Percentiles rank a stretch among this genome's conserved stretches.
These are phyloP conservation scores for Hexactinellida sp. DNA, from an alignment of 37 sponge, comb jelly and placozoan species.

Conservation along the genomic window DNA sequence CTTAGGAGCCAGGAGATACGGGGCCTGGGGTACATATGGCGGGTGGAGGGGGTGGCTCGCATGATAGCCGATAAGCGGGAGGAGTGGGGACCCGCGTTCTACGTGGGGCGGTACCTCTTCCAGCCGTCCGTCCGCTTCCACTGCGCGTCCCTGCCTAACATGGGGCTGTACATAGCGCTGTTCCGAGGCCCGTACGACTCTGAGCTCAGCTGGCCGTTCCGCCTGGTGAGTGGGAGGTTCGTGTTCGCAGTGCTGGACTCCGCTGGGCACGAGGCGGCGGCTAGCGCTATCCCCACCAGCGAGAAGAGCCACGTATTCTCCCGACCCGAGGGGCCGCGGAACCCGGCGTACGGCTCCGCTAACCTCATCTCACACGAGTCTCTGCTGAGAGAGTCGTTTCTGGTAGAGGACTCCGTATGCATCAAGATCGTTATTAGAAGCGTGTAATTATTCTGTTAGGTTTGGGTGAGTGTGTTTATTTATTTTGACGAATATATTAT, in stretches of 20 bases:
- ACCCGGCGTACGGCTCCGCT: not conserved
- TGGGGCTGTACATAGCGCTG: not conserved
- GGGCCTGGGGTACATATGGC: not conserved
- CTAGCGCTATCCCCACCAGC: not conserved
- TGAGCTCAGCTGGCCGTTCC: not conserved
- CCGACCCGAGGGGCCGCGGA: not conserved
- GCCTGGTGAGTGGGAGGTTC: not conserved
- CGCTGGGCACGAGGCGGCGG: not conserved
- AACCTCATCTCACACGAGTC: not conserved
- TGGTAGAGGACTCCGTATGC: not conserved
- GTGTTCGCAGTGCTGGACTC: not conserved
- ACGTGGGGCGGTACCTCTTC: constrained; percentile 9
- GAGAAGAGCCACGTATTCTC: not conserved
- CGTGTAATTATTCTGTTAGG: no score
- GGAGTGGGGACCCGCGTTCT: not conserved
- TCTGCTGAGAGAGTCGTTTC: not conserved
- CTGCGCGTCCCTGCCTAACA: not conserved
- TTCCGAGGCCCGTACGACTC: not conserved
- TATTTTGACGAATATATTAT: no score
- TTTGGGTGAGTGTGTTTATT: no score
- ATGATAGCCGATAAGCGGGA: not conserved
- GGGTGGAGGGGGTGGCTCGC: not conserved
- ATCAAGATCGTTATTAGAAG: not conserved
- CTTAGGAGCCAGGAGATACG: not conserved
- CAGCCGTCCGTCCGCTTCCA: not conserved